Conservation (phyloP, 2,113 vertebrate genomes). For the Fregetta grallaria region DNA sequence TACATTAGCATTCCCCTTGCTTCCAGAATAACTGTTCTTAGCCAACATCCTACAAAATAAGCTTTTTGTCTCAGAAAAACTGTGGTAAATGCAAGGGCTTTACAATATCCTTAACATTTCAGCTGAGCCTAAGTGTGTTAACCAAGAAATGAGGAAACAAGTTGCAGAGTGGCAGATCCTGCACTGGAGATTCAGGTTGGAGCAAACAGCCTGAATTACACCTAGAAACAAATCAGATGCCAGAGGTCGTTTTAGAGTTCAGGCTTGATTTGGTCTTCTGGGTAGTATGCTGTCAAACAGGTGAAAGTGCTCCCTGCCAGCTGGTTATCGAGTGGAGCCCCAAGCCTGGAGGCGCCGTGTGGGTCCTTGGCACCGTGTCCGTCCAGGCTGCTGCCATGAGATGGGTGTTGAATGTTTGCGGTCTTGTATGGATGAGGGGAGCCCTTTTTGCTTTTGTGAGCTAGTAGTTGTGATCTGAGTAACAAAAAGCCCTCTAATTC, state of each 20-base stretch:
- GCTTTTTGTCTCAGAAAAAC: slow-evolving; percentile 42
- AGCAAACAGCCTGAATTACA: background rate
- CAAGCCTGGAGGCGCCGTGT: background rate
- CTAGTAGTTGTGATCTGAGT: background rate
- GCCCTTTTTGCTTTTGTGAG: background rate
- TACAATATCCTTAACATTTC: background rate
- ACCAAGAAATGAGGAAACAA: background rate
- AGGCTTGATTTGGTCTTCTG: background rate
- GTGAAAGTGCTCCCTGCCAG: background rate
- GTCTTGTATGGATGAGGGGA: background rate
- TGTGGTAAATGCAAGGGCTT: background rate
- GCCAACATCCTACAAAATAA: slow-evolving; percentile 35
- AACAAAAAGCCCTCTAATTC: background rate
- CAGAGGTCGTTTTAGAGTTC: background rate
- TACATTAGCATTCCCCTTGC: slow-evolving; percentile 46
- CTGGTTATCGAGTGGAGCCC: background rate
- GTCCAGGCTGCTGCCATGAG: background rate
- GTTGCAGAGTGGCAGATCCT: background rate
- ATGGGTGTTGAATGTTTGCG: background rate
- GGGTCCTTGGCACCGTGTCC: background rate
- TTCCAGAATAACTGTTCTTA: slow-evolving; percentile 56
- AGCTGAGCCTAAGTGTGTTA: background rate
- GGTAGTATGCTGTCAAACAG: background rate
- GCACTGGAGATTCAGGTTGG: background rate
- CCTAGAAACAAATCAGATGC: background rate